Evolutionary conservation across 2,113 vertebrate genomes (phyloP).

Genomic region (Erpornis zantholeuca): DNA sequence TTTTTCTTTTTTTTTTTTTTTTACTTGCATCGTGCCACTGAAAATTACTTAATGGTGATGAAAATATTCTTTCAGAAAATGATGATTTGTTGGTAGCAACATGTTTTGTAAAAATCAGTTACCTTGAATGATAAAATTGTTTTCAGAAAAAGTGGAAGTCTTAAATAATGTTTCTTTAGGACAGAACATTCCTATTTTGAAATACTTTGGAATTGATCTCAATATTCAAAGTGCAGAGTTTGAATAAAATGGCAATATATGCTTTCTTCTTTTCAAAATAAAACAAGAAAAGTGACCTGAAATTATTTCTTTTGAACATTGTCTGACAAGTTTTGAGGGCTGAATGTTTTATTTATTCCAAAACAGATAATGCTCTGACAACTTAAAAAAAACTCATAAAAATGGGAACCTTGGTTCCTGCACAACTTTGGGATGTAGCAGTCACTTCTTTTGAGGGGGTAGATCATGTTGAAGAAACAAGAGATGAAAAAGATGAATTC

Average conservation of each 20-base stretch:
- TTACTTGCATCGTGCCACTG: background rate
- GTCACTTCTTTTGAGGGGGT: background rate
- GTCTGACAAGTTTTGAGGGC: background rate
- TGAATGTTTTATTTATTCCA: background rate
- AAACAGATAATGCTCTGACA: background rate
- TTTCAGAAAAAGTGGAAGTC: background rate
- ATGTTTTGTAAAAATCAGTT: background rate
- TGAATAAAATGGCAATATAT: background rate
- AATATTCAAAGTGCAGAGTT: background rate
- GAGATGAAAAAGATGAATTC: background rate
- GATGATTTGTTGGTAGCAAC: background rate
- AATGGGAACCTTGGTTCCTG: background rate
- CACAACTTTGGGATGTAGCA: background rate
- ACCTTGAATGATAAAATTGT: background rate
- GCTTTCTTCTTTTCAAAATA: background rate
- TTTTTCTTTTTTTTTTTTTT: too few relatives aligned
- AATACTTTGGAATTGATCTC: background rate
- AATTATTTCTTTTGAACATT: background rate
- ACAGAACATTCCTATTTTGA: background rate
- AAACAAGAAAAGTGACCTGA: background rate
- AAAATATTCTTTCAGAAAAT: background rate
- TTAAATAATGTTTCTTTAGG: background rate
- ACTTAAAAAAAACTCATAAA: background rate
- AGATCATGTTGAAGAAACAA: background rate
- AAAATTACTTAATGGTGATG: background rate